Conservation (phyloP, 2,888 invertebrate genomes). For the Azorinus chamasolen region DNA sequence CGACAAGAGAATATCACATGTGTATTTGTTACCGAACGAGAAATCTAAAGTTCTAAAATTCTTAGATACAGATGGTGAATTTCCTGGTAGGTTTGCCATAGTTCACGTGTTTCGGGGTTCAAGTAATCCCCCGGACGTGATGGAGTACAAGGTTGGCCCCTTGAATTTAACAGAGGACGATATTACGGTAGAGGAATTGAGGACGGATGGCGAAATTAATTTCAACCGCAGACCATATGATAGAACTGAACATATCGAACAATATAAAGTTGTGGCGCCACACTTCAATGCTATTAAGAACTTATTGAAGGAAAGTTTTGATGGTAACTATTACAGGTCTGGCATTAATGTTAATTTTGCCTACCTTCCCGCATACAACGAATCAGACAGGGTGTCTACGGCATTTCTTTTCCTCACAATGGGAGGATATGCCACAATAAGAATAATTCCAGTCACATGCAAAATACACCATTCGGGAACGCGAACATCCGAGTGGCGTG, state of each 20-base stretch:
- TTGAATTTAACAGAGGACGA: conserved; percentile 28
- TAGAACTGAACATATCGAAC: conserved; percentile 16
- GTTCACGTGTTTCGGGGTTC: conserved; percentile 59
- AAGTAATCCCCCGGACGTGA: conserved; percentile 43
- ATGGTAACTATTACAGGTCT: conserved; percentile 40
- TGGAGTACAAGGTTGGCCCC: conserved; percentile 68
- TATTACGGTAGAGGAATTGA: conserved; percentile 28
- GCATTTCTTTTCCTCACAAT: conserved; percentile 38
- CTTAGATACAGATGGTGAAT: conserved; percentile 55
- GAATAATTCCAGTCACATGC: conserved; percentile 61
- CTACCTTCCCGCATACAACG: conserved; percentile 37
- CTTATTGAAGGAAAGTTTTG: conserved; percentile 64
- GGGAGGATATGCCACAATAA: conserved; percentile 33
- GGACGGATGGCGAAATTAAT: conserved; percentile 47
- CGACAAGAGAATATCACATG: conserved; percentile 32
- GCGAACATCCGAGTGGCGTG: conserved; percentile 52
- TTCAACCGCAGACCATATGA: conserved; percentile 63
- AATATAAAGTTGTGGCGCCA: conserved; percentile 8
- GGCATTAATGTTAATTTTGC: conserved; percentile 17
- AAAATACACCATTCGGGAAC: conserved; percentile 59
- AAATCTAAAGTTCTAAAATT: conserved; percentile 51
- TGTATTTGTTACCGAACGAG: conserved; percentile 46
- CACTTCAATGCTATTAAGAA: conserved; percentile 34
- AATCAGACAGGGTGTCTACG: conserved; percentile 39
- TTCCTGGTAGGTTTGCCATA: conserved; percentile 64